These are phyloP conservation scores for Tenthredo notha DNA, from an alignment of 2,888 invertebrate genomes.

Conservation along the genomic window DNA sequence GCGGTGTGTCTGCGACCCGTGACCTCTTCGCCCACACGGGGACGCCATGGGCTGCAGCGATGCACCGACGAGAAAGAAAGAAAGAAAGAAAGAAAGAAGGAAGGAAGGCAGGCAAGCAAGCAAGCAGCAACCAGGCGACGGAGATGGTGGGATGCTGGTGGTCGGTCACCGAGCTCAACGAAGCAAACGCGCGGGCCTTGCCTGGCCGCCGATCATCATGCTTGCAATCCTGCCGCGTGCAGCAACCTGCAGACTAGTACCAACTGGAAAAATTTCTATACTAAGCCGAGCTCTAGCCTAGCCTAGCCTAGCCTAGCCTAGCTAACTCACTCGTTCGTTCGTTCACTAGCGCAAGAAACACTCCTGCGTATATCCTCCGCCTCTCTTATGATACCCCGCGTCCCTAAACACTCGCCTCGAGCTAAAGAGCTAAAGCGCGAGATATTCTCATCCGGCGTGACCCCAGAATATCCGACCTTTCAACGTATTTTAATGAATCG, in stretches of 20 bases:
- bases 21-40: conserved; percentile 76
- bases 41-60: conserved; percentile 71
- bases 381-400: background rate
- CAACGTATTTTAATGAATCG: background rate
- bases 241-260: conserved; percentile 73
- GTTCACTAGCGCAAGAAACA: conserved; percentile 63
- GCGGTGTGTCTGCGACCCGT: conserved; percentile 75
- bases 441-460: background rate
- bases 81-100: background rate
- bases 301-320: conserved; percentile 10
- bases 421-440: background rate
- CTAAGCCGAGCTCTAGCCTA: conserved; percentile 9
- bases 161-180: conserved; percentile 72
- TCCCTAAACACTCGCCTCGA: conserved; percentile 12
- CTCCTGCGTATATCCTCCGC: conserved; percentile 62
- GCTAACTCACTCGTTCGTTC: background rate
- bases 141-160: conserved; percentile 56
- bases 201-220: conserved; percentile 52
- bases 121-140: conserved; percentile 57
- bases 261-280: conserved; percentile 70
- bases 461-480: background rate
- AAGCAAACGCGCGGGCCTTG: conserved; percentile 64
- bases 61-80: conserved; percentile 50
- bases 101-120: conserved; percentile 19
- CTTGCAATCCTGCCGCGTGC: conserved; percentile 60